These are phyloP conservation scores for Caenorhabditis macrosperma DNA, from an alignment of 2,888 invertebrate genomes.

Conservation along the genomic window DNA sequence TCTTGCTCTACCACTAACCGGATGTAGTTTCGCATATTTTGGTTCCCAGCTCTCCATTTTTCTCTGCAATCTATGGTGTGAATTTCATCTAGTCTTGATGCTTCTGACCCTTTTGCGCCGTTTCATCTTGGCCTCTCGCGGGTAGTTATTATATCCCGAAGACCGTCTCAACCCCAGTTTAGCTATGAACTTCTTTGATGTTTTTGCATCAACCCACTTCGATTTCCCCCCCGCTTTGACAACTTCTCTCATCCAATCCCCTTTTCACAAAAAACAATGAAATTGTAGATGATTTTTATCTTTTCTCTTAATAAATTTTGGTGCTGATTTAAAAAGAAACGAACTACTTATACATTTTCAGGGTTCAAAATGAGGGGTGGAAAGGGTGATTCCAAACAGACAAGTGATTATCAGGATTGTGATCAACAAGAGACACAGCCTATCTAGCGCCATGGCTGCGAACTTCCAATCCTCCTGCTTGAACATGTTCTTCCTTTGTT, in stretches of 20 bases:
- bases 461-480: slow-evolving; percentile 72
- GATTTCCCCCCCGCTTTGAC: background rate
- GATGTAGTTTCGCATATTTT: slow-evolving; percentile 18
- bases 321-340: slow-evolving; percentile 20
- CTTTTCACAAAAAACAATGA: slow-evolving; percentile 42
- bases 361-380: slow-evolving; percentile 66
- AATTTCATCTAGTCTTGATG: slow-evolving; percentile 16
- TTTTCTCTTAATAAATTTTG: slow-evolving; percentile 30
- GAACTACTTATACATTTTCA: background rate
- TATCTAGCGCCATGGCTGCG: slow-evolving; percentile 71
- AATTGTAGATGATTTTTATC: slow-evolving; percentile 51
- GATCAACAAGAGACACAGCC: slow-evolving; percentile 67
- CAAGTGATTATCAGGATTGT: slow-evolving; percentile 64
- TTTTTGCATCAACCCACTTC: slow-evolving; percentile 15
- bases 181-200: slow-evolving; percentile 16
- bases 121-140: slow-evolving; percentile 53
- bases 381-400: slow-evolving; percentile 59
- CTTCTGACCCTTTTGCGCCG: slow-evolving; percentile 25
- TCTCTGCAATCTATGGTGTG: slow-evolving; percentile 13
- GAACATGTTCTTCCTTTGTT: slow-evolving; percentile 50
- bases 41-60: background rate
- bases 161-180: slow-evolving; percentile 20
- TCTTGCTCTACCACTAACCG: slow-evolving; percentile 5
- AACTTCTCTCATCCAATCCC: slow-evolving; percentile 16
- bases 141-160: slow-evolving; percentile 52